Evolutionary conservation across 2,888 invertebrate genomes (phyloP), one percentile per base, ranked within the genome.

Genomic region (Chrysopilus asiliformis): DNA sequence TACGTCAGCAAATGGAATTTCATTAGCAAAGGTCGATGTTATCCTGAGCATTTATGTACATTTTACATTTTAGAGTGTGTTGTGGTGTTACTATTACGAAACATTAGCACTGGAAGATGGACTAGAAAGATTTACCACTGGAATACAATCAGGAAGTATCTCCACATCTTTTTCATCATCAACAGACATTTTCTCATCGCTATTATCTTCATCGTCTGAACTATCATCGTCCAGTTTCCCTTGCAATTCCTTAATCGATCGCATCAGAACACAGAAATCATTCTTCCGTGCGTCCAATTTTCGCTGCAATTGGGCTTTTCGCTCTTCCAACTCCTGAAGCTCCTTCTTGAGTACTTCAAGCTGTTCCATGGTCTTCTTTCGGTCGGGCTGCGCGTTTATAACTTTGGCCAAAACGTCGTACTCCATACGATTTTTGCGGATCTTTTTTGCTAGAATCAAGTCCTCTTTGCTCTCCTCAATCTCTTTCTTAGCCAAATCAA

Each of bases 381-480:
- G 71, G 53, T 90, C 89, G 0, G 93, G 91, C 55, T 93, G 89
- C 50, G 83, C 77, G 47, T 79, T 81, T 43, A 94, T 93, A 1
- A 90, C 77, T 58, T 87, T 86, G 0, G 93, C 93, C 26, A 94
- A 55, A 9, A 90, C 79, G 66, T 94, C 91, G 64, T 94, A 94
- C 57, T 93, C 91, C 66, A 84, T 80, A 51, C 86, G 73, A 57
- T 94, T 89, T 55, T 87, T 86, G 10, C 93, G 72, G 17, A 90
- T 79, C 46, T 81, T 77, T 56, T 87, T 87, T 0, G 90, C 90
- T 52, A 82, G 72, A 28, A 78, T 73, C 6, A 91, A 62, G 49
- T 86, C 85, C 6, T 68, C 64, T 64, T 93, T 90, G 40, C 84
- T 85, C 40, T 74, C 74, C 42, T 81, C 77, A 47, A 94, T 90